A percentile compares a stretch with the other conserved stretches of the same genome.
These are phyloP conservation scores for Julus scandinavius DNA, from an alignment of 2,888 invertebrate species.

Conservation along the genomic window DNA sequence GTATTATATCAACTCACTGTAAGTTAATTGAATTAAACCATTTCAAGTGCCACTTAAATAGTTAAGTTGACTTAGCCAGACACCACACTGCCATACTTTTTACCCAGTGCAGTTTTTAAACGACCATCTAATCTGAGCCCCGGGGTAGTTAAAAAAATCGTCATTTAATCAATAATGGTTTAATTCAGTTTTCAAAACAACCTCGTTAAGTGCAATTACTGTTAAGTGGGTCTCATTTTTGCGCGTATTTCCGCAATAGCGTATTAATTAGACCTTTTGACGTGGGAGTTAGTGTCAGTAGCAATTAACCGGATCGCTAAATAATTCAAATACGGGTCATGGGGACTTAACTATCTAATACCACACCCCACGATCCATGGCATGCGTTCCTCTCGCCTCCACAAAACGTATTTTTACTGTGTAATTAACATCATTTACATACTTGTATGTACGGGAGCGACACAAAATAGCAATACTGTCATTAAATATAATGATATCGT, in stretches of 20 bases:
- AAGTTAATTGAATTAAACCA: no score
- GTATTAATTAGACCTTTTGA: neutral
- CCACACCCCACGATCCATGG: neutral
- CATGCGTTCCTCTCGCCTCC: neutral
- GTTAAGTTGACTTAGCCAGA: no score
- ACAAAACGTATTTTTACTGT: neutral
- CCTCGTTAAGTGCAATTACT: neutral
- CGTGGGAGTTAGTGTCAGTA: constrained; percentile 39
- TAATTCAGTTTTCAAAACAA: neutral
- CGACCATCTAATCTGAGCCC: neutral
- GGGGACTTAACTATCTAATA: neutral
- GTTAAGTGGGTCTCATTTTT: constrained; percentile 23
- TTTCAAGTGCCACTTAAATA: no score
- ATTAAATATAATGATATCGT: neutral
- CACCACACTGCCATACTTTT: no score
- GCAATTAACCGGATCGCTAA: constrained; percentile 22
- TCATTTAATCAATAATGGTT: neutral
- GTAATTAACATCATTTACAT: constrained; percentile 12
- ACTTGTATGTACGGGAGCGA: neutral
- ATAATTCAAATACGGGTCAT: constrained; percentile 17
- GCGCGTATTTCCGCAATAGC: neutral
- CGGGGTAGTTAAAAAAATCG: neutral
- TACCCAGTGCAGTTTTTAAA: no score
- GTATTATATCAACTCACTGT: no score
- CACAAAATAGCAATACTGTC: neutral